Conservation (phyloP, 2,113 vertebrate genomes). For the Lophura nycthemera region DNA sequence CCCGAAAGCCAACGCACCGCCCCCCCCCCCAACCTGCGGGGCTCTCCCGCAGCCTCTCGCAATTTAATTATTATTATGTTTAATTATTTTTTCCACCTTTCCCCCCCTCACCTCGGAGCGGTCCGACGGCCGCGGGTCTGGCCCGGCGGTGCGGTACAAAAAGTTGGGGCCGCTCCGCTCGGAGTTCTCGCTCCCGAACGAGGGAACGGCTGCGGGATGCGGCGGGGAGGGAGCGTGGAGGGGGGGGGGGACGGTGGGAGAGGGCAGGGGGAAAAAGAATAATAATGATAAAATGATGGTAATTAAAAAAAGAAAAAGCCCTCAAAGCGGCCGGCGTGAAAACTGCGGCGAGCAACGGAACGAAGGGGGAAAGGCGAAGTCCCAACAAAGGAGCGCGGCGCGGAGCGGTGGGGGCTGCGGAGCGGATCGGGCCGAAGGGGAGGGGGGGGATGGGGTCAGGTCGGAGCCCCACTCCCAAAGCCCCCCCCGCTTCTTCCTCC, state of each 20-base stretch:
- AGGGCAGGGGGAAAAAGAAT: neutral
- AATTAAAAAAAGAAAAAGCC: neutral
- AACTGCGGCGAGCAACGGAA: neutral
- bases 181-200: too few species aligned
- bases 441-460: neutral
- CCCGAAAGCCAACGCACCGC: too few species aligned
- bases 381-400: constrained; percentile 17
- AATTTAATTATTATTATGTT: too few species aligned
- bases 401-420: too few species aligned
- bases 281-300: neutral
- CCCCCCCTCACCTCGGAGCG: too few species aligned
- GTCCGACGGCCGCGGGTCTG: too few species aligned
- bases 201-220: neutral
- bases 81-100: too few species aligned
- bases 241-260: accelerated
- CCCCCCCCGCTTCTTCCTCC: neutral
- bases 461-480: too few species aligned
- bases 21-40: too few species aligned
- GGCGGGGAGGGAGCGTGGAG: neutral
- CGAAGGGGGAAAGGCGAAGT: neutral
- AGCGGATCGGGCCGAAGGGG: neutral
- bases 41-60: too few species aligned
- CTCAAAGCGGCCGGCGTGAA: neutral
- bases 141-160: too few species aligned
- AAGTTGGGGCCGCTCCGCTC: too few species aligned